Percentiles rank a stretch among this genome's conserved stretches.
These are phyloP conservation scores for Zalophus californianus DNA, from an alignment of 2,797 vertebrate species.

Conservation along the genomic window DNA sequence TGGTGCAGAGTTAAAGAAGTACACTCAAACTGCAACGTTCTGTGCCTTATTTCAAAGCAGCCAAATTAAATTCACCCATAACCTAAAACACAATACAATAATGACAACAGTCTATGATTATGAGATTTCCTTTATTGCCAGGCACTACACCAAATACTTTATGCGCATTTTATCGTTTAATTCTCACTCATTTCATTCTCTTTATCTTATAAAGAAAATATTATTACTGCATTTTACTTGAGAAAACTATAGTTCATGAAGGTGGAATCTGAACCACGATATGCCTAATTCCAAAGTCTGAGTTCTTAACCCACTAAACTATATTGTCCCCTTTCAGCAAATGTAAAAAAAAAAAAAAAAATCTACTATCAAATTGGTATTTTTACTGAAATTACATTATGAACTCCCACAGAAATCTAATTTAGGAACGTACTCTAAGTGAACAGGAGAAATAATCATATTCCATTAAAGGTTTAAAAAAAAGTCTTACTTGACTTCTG, in stretches of 20 bases:
- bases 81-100: neutral
- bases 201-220: neutral
- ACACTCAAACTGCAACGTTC: neutral
- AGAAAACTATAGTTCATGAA: neutral
- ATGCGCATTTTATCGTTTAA: conserved; percentile 1
- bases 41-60: neutral
- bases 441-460: neutral
- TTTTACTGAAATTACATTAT: neutral
- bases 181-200: conserved; percentile 35
- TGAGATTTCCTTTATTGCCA: neutral
- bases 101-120: neutral
- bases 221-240: neutral
- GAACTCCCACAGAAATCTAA: neutral
- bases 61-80: neutral
- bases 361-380: neutral
- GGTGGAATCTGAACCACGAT: neutral
- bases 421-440: neutral
- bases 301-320: neutral
- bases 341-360: neutral
- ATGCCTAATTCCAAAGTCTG: neutral
- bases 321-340: neutral
- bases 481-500: conserved; percentile 92
- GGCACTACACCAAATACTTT: neutral
- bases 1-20: neutral
- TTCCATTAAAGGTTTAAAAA: neutral